Conservation (phyloP, 2,888 invertebrate genomes). For the Macrophya alboannulata region DNA sequence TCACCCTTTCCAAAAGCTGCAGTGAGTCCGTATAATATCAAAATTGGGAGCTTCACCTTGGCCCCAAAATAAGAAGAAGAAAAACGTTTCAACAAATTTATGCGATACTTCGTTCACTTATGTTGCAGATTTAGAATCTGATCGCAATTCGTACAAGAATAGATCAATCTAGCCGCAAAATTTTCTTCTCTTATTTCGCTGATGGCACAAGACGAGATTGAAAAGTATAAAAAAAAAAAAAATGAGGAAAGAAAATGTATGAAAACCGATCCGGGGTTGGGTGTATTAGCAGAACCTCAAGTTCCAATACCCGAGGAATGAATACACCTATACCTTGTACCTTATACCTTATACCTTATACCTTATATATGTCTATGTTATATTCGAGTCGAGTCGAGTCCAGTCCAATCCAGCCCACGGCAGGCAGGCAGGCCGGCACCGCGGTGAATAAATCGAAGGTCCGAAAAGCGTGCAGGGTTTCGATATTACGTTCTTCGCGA, state of each 20-base stretch:
- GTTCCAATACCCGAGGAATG: slow-evolving; percentile 3
- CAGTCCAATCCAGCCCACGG: no score
- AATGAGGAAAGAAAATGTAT: background rate
- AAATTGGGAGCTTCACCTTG: no score
- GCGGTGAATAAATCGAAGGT: slow-evolving; percentile 51
- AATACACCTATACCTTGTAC: background rate
- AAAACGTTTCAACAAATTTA: no score
- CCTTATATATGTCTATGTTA: background rate
- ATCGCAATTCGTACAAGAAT: background rate
- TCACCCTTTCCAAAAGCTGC: no score
- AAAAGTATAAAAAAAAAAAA: background rate
- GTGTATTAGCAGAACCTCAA: slow-evolving; percentile 6
- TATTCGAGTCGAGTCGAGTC: background rate
- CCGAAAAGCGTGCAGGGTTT: slow-evolving; percentile 19
- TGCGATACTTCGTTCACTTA: no score
- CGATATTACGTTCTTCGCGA: slow-evolving; percentile 54
- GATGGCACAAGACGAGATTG: background rate
- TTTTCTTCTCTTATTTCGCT: background rate
- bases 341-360: no score
- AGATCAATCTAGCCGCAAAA: background rate
- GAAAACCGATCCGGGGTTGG: background rate
- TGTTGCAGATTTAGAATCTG: no score
- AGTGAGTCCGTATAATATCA: no score
- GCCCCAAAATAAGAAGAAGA: no score
- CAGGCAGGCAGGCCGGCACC: no score